Evolutionary conservation across 1,140 invertebrate genomes (phyloP).

Genomic region (Apocrypta bakeri): DNA sequence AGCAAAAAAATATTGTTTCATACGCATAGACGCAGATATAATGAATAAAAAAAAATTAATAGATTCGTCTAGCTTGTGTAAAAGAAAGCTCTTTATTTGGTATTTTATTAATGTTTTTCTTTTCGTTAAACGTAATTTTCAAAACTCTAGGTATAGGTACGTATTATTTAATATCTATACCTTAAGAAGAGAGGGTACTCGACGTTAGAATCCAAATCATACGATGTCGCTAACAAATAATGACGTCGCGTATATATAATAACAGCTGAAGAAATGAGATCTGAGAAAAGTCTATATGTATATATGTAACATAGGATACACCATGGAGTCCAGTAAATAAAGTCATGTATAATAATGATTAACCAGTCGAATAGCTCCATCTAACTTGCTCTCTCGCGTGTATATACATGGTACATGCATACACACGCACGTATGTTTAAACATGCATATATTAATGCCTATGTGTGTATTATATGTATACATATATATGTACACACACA

Average conservation of each 20-base stretch:
- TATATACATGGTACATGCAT: neutral
- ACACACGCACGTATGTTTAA: neutral
- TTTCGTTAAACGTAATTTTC: neutral
- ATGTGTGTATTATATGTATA: too few species aligned
- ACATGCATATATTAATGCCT: too few species aligned
- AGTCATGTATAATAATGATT: neutral
- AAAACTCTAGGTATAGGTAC: neutral
- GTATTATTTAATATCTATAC: neutral
- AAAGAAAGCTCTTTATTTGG: constrained; percentile 2
- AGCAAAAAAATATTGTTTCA: too few species aligned
- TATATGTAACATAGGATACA: neutral
- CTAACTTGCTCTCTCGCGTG: neutral
- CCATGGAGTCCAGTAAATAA: neutral
- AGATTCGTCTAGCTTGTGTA: neutral
- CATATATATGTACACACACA: neutral
- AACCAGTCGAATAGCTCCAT: neutral
- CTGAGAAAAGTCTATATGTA: neutral
- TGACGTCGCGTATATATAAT: neutral
- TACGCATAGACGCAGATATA: too few species aligned
- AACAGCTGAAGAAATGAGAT: neutral
- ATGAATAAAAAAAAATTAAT: neutral
- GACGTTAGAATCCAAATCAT: neutral
- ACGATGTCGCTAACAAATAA: neutral
- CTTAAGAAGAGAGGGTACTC: neutral
- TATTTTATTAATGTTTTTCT: neutral